Evolutionary conservation across 2,888 invertebrate species (phyloP).

Genomic region (Plebejus melissa): DNA sequence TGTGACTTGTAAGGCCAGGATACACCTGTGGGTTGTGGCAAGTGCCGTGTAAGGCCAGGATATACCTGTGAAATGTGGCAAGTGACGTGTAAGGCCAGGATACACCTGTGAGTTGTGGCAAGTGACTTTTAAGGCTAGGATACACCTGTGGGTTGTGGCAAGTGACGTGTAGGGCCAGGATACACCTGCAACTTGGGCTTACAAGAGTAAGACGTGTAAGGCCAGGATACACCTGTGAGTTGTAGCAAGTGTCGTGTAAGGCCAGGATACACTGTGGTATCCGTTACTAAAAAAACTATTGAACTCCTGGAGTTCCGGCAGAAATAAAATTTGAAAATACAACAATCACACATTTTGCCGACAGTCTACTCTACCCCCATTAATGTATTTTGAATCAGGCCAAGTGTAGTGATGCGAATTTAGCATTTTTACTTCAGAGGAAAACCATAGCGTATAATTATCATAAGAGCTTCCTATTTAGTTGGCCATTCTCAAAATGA

Average conservation of each 20-base stretch:
- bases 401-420: no score
- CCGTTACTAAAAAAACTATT: no score
- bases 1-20: not conserved
- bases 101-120: not conserved
- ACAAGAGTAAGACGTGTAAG: not conserved
- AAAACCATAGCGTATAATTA: no score
- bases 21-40: not conserved
- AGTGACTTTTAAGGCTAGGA: not conserved
- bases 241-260: not conserved
- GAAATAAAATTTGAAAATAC: no score
- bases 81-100: not conserved
- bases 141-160: not conserved
- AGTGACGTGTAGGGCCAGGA: not conserved
- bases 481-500: no score
- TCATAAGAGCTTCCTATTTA: no score
- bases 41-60: not conserved
- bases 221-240: not conserved
- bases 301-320: no score
- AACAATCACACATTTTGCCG: no score
- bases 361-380: no score
- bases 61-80: not conserved
- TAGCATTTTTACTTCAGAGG: no score
- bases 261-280: not conserved
- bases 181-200: not conserved
- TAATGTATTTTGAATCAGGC: no score